Base-by-base conservation (phyloP, 1,140 invertebrate genomes). In the Doryteuthis pealeii region DNA sequence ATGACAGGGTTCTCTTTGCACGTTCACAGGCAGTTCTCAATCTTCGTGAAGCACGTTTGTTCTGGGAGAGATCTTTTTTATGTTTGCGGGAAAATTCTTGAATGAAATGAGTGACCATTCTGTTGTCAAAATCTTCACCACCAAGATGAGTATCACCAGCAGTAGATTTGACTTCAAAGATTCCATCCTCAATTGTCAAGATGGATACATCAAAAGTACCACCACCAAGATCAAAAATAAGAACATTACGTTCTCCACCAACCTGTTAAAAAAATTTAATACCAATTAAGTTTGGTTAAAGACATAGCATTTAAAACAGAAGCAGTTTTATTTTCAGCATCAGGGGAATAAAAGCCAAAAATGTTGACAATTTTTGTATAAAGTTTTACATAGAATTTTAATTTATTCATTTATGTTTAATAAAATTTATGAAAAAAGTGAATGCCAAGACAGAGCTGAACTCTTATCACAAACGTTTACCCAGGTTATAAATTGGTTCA, bases 41-140 rank as follows among this genome's bases (percentile, higher is more conserved):
- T 86, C 96, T 92, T 83, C 96, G 91, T n/a, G 99, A 89, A 10
- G 96, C 95, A 76, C 96, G 91, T 84, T 96, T 94, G 89, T 98
- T 98, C 72, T 90, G 89, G n/a, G 92, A 92, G 31, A 99, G 89
- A 80, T 99, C 97, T 84, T 97, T 97, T 86, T 96, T 96, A 90
- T 97, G 93, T 87, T 99, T 99, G 72, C 96, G 91, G 89, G 97
- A 97, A 91, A 99, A 98, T 86, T 98, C 96, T 86, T 96, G 93
- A 0, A 95, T 93, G 82, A 99, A 98, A 88, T 98, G 95, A 82
- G 94, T 95, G 22, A 99, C 96, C 91, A 89, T 80, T 70, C 85
- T 83, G 74, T 86, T 88, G 70, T 88, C 85, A 71, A 87, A 87
- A 74, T 86, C 99, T 93, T 73, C 96, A 90, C 87, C 96, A 97